Evolutionary conservation across 2,888 invertebrate genomes (phyloP).

Genomic region (Xestia xanthographa): DNA sequence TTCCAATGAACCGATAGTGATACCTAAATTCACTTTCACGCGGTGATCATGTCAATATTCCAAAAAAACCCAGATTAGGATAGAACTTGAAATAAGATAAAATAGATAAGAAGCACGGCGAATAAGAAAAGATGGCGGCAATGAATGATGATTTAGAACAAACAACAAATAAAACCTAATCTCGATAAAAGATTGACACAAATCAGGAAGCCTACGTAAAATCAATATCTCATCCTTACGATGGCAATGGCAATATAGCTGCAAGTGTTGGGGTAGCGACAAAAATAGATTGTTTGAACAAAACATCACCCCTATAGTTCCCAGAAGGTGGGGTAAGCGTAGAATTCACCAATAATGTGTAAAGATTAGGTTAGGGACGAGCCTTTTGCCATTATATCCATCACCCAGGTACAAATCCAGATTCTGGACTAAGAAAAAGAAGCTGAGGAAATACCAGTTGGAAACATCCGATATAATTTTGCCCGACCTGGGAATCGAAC

Average conservation of each 20-base stretch:
- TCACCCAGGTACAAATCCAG: background rate
- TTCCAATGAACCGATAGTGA: background rate
- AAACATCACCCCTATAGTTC: background rate
- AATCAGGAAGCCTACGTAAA: background rate
- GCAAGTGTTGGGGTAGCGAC: background rate
- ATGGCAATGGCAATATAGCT: background rate
- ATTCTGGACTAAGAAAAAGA: background rate
- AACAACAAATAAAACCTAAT: background rate
- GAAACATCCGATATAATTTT: background rate
- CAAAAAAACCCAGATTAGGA: constrained; percentile 19
- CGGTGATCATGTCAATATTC: background rate
- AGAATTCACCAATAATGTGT: background rate
- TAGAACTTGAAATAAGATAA: constrained; percentile 43
- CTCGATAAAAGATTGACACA: background rate
- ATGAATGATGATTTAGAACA: background rate
- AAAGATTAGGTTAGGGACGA: background rate
- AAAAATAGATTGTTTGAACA: background rate
- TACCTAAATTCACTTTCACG: background rate
- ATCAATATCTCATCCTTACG: background rate
- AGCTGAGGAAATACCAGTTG: background rate
- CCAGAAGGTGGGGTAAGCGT: background rate
- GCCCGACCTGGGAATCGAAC: background rate
- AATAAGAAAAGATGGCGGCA: background rate
- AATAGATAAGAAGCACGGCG: constrained; percentile 20
- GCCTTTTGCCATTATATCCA: background rate